Percentiles rank a stretch among this genome's conserved stretches.
Conservation (phyloP, 1,140 invertebrate genomes). For the Drosophila albomicans region DNA sequence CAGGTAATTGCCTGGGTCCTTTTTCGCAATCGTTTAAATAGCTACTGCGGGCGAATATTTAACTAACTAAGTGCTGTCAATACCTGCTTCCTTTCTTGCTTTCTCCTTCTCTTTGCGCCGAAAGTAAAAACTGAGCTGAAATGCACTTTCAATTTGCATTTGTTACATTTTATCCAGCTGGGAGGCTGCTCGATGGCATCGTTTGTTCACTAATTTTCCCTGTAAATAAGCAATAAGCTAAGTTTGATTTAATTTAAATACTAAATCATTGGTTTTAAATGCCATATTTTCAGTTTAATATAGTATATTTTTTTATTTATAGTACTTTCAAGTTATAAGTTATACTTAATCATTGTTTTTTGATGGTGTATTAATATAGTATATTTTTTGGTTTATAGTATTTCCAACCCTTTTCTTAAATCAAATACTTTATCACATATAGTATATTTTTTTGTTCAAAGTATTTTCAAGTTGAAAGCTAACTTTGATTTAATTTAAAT, state of each 20-base stretch:
- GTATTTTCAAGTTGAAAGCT: too few species aligned
- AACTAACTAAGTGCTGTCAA: slow-evolving; percentile 68
- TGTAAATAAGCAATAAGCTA: not conserved
- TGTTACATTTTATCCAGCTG: slow-evolving; percentile 22
- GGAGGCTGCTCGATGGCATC: not conserved
- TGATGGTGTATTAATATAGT: too few species aligned
- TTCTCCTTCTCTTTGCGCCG: not conserved
- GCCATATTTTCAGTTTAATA: not conserved
- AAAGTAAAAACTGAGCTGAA: not conserved
- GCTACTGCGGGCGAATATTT: slow-evolving; percentile 77
- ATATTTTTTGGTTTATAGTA: not conserved
- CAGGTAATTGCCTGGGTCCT: slow-evolving; percentile 54
- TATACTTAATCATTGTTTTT: too few species aligned
- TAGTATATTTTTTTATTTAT: too few species aligned
- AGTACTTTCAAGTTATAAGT: too few species aligned
- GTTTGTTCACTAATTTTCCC: slow-evolving; percentile 4
- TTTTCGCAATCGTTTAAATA: slow-evolving; percentile 71
- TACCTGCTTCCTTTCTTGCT: slow-evolving; percentile 17
- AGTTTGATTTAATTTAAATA: not conserved
- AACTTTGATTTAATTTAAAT: too few species aligned
- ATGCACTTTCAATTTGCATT: slow-evolving; percentile 63
- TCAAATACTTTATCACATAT: too few species aligned
- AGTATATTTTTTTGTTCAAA: too few species aligned
- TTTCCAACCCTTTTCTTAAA: not conserved
- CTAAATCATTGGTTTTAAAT: too few species aligned